Conservation (phyloP, 2,113 vertebrate genomes). For the Henicopernis longicauda region DNA sequence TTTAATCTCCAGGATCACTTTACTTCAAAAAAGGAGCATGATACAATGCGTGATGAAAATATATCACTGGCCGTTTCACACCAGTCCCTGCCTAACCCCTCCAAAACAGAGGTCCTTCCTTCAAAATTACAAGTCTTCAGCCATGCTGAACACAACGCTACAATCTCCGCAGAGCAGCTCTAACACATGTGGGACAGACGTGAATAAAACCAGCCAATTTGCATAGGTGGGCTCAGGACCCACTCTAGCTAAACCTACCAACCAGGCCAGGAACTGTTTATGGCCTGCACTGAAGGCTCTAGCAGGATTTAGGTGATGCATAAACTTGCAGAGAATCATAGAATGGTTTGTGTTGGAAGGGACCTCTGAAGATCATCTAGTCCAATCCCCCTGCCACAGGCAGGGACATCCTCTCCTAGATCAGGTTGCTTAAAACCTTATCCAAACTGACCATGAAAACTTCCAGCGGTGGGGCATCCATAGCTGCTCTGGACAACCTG, state of each 20-base stretch:
- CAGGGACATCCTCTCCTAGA: not conserved
- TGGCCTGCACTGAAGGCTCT: fast-evolving
- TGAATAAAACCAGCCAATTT: not conserved
- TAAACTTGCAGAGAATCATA: not conserved
- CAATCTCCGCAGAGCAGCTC: not conserved
- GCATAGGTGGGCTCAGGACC: not conserved
- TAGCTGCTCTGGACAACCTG: not conserved
- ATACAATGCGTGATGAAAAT: not conserved
- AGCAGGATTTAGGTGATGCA: not conserved
- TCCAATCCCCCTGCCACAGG: not conserved
- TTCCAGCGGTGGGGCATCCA: not conserved
- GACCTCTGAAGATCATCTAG: not conserved
- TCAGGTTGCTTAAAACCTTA: not conserved
- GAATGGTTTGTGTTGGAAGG: not conserved
- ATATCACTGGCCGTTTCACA: not conserved
- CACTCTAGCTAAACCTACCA: not conserved
- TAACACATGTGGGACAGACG: fast-evolving
- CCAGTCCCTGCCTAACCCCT: not conserved
- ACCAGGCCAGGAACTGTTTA: not conserved
- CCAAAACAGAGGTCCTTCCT: not conserved
- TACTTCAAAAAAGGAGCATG: not conserved
- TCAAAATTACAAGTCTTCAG: not conserved
- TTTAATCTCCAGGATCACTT: not conserved
- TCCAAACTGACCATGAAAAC: not conserved
- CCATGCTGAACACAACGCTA: not conserved